phyloP scores from a whole-genome alignment of 2,797 vertebrate genomes.

The Cryptoblepharus egeriae region DNA sequence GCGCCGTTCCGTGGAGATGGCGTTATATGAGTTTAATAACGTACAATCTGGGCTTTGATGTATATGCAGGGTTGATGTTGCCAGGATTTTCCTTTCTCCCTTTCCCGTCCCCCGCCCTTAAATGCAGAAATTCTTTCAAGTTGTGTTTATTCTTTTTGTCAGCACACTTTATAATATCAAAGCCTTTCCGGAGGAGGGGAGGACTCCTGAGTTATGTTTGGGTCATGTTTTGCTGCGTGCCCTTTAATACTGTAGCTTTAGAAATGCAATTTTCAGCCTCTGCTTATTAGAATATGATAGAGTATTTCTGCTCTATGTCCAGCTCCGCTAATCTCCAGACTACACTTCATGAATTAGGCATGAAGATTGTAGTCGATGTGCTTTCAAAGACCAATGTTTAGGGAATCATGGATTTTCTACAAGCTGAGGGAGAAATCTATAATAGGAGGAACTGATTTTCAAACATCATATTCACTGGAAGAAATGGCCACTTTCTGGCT shows the following conservation, averaged over 20 bases:
- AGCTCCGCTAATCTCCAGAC: conserved; percentile 86
- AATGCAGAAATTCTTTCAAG: conserved; percentile 79
- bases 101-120: conserved; percentile 42
- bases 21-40: conserved; percentile 78
- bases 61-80: conserved; percentile 69
- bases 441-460: conserved; percentile 87
- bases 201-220: conserved; percentile 88
- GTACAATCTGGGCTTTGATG: conserved; percentile 74
- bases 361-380: conserved; percentile 89
- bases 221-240: conserved; percentile 90
- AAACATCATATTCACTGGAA: conserved; percentile 85
- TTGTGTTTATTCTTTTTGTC: conserved; percentile 92
- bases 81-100: conserved; percentile 52
- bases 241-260: conserved; percentile 98
- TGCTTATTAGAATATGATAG: conserved; percentile 99
- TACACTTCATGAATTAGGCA: conserved; percentile 90
- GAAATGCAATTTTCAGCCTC: conserved; percentile 97
- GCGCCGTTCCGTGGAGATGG: conserved; percentile 71
- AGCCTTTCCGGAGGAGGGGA: conserved; percentile 88
- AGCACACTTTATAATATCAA: conserved; percentile 98
- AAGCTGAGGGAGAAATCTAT: conserved; percentile 85
- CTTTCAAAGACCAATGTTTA: conserved; percentile 87
- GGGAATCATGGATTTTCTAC: conserved; percentile 87
- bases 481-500: conserved; percentile 81
- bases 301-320: conserved; percentile 93